phyloP scores from a whole-genome alignment of 2,113 vertebrate species.

The Thryonomys swinderianus region DNA sequence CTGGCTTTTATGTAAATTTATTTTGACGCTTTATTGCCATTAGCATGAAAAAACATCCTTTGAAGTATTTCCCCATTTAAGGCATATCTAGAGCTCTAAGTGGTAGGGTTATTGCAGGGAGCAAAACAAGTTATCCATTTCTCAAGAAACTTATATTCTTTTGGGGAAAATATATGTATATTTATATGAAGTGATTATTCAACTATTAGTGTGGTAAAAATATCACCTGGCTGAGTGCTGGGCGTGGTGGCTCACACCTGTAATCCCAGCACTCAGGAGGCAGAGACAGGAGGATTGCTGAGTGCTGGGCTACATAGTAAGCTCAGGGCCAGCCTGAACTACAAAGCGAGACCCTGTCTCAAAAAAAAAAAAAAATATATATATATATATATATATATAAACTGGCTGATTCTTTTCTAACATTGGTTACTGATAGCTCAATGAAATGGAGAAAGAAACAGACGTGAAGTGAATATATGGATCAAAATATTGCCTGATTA shows the following conservation, averaged over 20 bases:
- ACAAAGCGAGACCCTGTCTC: no score
- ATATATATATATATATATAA: no score
- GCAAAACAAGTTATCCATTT: not conserved
- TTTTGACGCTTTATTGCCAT: not conserved
- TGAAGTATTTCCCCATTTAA: not conserved
- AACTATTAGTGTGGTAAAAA: no score
- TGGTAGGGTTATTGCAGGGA: not conserved
- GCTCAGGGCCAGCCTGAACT: no score
- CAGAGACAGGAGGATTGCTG: no score
- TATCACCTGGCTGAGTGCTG: no score
- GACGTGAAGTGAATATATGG: not conserved
- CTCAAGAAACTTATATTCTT: not conserved
- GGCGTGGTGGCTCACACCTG: no score
- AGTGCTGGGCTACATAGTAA: no score
- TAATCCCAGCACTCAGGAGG: no score
- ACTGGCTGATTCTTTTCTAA: not conserved
- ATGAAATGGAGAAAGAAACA: not conserved
- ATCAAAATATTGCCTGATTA: slow-evolving; percentile 11
- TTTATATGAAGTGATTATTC: no score
- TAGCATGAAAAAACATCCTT: not conserved
- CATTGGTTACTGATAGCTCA: not conserved
- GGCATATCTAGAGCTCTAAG: not conserved
- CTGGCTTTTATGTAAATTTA: not conserved
- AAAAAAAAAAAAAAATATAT: no score
- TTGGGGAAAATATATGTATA: not conserved